Percentiles rank a stretch among this genome's conserved stretches.
Conservation (phyloP, 2,113 vertebrate species). For the Microcebus tavaratra region DNA sequence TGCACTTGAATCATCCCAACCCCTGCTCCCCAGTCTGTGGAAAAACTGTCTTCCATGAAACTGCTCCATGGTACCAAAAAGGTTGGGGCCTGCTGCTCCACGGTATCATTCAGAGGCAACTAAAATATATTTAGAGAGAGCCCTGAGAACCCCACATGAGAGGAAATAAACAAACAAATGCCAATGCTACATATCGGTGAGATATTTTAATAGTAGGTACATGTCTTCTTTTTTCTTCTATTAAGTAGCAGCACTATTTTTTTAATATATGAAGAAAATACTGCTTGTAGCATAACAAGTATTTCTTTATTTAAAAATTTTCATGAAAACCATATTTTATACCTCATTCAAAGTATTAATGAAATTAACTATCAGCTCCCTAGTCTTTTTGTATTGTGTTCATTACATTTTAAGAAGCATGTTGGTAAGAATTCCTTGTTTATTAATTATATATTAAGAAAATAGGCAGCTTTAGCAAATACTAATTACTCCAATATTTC, state of each 20-base stretch:
- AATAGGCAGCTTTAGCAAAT: too few species aligned
- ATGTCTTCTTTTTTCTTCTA: background rate
- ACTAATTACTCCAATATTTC: background rate
- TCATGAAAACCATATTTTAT: background rate
- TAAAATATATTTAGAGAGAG: background rate
- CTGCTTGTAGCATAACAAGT: background rate
- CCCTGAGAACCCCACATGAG: background rate
- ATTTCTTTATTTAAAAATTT: background rate
- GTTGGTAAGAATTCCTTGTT: background rate
- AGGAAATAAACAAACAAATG: background rate
- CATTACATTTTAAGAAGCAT: conserved; percentile 1
- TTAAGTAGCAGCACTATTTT: background rate
- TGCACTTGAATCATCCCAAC: too few species aligned
- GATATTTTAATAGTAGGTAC: background rate
- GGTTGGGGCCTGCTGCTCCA: background rate
- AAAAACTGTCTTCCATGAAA: too few species aligned
- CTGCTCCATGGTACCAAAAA: too few species aligned
- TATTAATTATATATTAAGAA: background rate
- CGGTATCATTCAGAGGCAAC: background rate
- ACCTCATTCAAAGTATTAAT: background rate
- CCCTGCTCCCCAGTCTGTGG: too few species aligned
- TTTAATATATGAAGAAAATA: conserved; percentile 16
- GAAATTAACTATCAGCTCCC: background rate
- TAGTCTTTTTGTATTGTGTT: background rate
- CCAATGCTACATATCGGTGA: background rate